Evolutionary conservation across 53 echinoderm and acorn worm genomes (phyloP).

Genomic region (Echinarachnius parma): DNA sequence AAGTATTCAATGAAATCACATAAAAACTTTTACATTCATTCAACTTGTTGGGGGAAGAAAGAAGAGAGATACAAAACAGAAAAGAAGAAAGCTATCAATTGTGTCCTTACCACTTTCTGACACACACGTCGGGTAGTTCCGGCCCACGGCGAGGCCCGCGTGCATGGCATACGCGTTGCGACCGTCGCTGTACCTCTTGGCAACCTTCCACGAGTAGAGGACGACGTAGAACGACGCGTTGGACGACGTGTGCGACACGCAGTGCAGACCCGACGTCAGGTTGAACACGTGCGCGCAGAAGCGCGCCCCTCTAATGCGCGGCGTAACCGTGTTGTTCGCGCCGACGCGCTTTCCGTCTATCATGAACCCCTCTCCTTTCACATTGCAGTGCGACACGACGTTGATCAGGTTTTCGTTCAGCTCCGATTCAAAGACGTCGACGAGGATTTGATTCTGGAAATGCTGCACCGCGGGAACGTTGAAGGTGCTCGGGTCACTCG

Average conservation of each 20-base stretch:
- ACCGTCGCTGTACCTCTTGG: not conserved
- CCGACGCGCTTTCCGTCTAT: not conserved
- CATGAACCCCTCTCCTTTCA: too few species aligned
- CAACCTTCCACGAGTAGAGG: conserved; percentile 26
- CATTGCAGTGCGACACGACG: conserved; percentile 6
- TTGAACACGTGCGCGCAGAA: conserved; percentile 10
- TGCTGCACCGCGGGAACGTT: conserved; percentile 1
- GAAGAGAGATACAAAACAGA: too few species aligned
- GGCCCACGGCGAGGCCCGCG: conserved; percentile 1
- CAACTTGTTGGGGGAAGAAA: too few species aligned
- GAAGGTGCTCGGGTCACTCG: conserved; percentile 28
- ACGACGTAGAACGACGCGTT: not conserved
- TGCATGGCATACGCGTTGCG: conserved; percentile 26
- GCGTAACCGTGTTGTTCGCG: too few species aligned
- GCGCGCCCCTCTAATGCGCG: not conserved
- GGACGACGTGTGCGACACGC: conserved; percentile 7
- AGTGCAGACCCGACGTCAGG: conserved; percentile 19
- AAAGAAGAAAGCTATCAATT: too few species aligned
- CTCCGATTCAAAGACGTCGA: not conserved
- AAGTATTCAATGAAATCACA: too few species aligned
- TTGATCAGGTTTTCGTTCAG: conserved; percentile 23
- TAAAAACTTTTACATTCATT: too few species aligned
- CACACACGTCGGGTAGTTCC: conserved; percentile 13
- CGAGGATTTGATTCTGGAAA: not conserved
- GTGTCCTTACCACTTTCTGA: not conserved